phyloP scores from a whole-genome alignment of 1,140 invertebrate genomes.

The Chrysoperla carnea region DNA sequence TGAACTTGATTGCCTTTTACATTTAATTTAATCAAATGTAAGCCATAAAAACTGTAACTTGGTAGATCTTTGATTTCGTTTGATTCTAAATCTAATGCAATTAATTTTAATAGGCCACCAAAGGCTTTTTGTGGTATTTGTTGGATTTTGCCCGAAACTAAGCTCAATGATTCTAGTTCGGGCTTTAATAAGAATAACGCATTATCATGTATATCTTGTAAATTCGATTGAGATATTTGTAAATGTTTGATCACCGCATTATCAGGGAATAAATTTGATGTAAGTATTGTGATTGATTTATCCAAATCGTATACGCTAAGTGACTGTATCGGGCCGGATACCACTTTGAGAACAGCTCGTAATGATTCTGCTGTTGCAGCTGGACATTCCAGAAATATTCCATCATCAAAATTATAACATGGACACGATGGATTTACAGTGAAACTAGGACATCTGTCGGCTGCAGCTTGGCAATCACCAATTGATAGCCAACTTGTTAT shows the following conservation, averaged over 20 bases:
- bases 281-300: slow-evolving; percentile 48
- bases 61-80: slow-evolving; percentile 69
- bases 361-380: slow-evolving; percentile 39
- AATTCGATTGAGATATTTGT: slow-evolving; percentile 64
- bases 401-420: slow-evolving; percentile 82
- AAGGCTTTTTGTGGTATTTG: slow-evolving; percentile 68
- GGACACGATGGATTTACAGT: slow-evolving; percentile 60
- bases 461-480: not conserved
- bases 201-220: slow-evolving; percentile 55
- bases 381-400: slow-evolving; percentile 76
- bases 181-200: slow-evolving; percentile 51
- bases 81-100: slow-evolving; percentile 64
- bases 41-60: slow-evolving; percentile 71
- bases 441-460: slow-evolving; percentile 43
- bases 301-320: slow-evolving; percentile 76
- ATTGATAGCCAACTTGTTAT: too few species aligned
- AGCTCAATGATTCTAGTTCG: slow-evolving; percentile 59
- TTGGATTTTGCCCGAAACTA: slow-evolving; percentile 62
- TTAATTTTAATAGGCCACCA: slow-evolving; percentile 47
- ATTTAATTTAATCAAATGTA: slow-evolving; percentile 64
- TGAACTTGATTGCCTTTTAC: slow-evolving; percentile 66
- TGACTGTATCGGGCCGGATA: slow-evolving; percentile 54
- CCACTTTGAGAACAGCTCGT: slow-evolving; percentile 26
- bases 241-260: slow-evolving; percentile 58
- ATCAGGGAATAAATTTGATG: slow-evolving; percentile 46